Conservation (phyloP, 2,888 invertebrate species). For the Geophilus truncorum region DNA sequence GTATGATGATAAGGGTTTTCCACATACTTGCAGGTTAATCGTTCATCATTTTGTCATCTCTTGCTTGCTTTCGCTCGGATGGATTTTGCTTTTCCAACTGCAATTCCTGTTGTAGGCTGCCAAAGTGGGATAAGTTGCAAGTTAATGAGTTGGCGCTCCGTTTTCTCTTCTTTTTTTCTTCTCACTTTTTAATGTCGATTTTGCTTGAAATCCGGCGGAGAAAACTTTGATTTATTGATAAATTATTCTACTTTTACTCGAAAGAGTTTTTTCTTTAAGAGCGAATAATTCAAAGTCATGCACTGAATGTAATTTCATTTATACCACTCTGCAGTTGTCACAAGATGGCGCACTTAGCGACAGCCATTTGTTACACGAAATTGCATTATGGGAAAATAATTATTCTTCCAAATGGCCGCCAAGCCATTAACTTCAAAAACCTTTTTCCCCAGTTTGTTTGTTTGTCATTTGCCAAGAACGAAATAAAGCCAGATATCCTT, state of each 20-base stretch:
- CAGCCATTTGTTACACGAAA: background rate
- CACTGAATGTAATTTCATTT: background rate
- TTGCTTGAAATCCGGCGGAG: background rate
- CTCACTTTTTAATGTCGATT: background rate
- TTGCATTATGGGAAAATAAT: background rate
- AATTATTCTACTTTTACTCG: background rate
- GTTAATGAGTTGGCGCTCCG: background rate
- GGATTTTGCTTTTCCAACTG: constrained; percentile 1
- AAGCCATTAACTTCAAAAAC: no score
- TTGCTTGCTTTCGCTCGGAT: background rate
- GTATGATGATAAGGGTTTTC: constrained; percentile 13
- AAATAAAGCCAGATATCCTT: background rate
- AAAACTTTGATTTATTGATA: background rate
- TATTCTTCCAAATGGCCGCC: background rate
- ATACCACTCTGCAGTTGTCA: background rate
- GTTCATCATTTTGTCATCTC: constrained; percentile 20
- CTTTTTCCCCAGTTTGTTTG: no score
- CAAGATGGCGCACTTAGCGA: background rate
- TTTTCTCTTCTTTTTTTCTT: background rate
- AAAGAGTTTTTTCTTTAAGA: background rate
- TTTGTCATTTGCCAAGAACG: no score
- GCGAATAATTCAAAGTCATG: background rate
- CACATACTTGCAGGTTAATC: background rate
- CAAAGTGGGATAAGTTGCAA: constrained; percentile 5
- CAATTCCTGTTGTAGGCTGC: constrained; percentile 6